These are phyloP conservation scores for Zeugodacus cucurbitae DNA, from an alignment of 1,140 invertebrate genomes.

Conservation along the genomic window DNA sequence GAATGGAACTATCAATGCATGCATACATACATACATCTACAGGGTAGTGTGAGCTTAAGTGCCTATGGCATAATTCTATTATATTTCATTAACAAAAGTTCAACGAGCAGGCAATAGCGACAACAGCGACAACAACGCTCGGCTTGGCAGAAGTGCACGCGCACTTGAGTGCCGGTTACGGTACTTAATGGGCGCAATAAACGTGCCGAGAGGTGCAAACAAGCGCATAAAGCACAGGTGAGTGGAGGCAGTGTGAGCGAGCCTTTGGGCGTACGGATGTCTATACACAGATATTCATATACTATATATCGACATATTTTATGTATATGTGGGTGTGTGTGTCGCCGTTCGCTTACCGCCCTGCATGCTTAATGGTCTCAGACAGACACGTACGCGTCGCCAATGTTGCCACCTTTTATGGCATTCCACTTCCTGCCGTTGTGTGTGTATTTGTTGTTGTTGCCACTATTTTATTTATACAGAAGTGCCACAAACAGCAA, in stretches of 20 bases:
- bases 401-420: neutral
- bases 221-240: neutral
- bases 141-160: neutral
- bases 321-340: neutral
- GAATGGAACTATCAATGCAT: neutral
- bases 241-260: neutral
- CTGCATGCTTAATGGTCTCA: neutral
- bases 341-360: neutral
- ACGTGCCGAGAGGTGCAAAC: neutral
- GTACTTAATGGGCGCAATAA: neutral
- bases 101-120: neutral
- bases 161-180: neutral
- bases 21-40: neutral
- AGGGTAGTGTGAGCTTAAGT: neutral
- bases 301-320: neutral
- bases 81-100: slow-evolving; percentile 40
- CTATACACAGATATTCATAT: neutral
- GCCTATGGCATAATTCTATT: slow-evolving; percentile 7
- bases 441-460: neutral
- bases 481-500: neutral
- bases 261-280: no score
- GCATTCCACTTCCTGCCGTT: neutral
- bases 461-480: no score
- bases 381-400: neutral
- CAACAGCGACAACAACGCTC: neutral